Conservation (phyloP, 2,888 invertebrate species). For the Stramonita haemastoma region DNA sequence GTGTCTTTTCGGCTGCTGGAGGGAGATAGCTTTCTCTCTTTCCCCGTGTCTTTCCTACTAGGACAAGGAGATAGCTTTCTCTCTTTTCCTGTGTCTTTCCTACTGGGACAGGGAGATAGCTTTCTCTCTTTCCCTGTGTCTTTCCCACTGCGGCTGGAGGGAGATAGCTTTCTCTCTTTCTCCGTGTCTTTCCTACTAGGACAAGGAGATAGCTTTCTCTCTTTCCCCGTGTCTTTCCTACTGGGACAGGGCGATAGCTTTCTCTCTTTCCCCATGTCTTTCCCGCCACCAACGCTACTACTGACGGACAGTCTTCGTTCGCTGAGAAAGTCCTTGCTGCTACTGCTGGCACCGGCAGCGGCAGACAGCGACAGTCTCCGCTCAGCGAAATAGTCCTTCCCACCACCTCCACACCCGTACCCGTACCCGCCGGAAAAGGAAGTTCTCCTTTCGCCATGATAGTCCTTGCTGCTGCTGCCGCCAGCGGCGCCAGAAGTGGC, state of each 20-base stretch:
- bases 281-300: not conserved
- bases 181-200: not conserved
- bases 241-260: too few species aligned
- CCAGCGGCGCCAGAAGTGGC: constrained; percentile 26
- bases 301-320: not conserved
- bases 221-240: too few species aligned
- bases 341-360: too few species aligned
- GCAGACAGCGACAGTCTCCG: constrained; percentile 3
- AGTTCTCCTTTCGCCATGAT: not conserved
- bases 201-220: not conserved
- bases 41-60: too few species aligned
- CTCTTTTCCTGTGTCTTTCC: not conserved
- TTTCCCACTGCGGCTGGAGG: not conserved
- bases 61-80: too few species aligned
- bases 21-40: not conserved
- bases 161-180: too few species aligned
- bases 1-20: not conserved
- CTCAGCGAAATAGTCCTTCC: not conserved
- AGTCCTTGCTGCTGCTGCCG: constrained; percentile 28
- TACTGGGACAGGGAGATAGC: not conserved
- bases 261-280: too few species aligned
- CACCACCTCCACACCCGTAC: too few species aligned
- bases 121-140: too few species aligned
- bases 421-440: too few species aligned
- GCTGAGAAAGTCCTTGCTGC: not conserved